A percentile compares a stretch with the other conserved stretches of the same genome.
Conservation (phyloP, 2,113 vertebrate genomes). For the Romanogobio albipinnatus region DNA sequence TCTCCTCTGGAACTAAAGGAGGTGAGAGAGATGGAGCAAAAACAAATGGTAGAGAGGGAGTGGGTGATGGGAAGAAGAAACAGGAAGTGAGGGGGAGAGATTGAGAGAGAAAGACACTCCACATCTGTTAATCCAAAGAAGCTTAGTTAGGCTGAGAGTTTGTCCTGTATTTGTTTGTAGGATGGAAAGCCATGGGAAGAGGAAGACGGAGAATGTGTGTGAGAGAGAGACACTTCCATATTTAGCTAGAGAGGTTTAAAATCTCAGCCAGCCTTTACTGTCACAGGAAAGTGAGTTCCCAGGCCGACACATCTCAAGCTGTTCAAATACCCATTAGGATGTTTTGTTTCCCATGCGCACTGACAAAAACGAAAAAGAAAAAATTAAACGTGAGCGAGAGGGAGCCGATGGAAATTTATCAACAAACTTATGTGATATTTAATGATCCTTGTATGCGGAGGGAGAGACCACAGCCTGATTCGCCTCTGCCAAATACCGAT, state of each 20-base stretch:
- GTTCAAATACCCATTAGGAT: conserved; percentile 82
- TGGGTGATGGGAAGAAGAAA: conserved; percentile 39
- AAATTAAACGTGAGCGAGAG: conserved; percentile 57
- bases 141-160: conserved; percentile 57
- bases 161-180: conserved; percentile 66
- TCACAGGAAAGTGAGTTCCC: conserved; percentile 75
- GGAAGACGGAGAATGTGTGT: conserved; percentile 62
- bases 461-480: conserved; percentile 77
- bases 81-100: conserved; percentile 26
- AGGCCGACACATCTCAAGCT: conserved; percentile 80
- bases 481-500: conserved; percentile 77
- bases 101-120: conserved; percentile 49
- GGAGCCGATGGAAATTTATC: conserved; percentile 68
- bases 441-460: conserved; percentile 75
- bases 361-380: conserved; percentile 67
- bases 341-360: conserved; percentile 76
- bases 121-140: conserved; percentile 68
- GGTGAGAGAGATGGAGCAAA: conserved; percentile 46
- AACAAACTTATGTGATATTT: conserved; percentile 73
- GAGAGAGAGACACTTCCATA: conserved; percentile 65
- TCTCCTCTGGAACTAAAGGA: conserved; percentile 50
- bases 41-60: conserved; percentile 40
- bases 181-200: conserved; percentile 53
- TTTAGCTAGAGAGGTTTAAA: conserved; percentile 74
- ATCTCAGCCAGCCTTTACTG: conserved; percentile 72